Percentiles rank a stretch among this genome's conserved stretches.
phyloP scores from a whole-genome alignment of 2,113 vertebrate genomes.

The Emydocephalus ijimae region DNA sequence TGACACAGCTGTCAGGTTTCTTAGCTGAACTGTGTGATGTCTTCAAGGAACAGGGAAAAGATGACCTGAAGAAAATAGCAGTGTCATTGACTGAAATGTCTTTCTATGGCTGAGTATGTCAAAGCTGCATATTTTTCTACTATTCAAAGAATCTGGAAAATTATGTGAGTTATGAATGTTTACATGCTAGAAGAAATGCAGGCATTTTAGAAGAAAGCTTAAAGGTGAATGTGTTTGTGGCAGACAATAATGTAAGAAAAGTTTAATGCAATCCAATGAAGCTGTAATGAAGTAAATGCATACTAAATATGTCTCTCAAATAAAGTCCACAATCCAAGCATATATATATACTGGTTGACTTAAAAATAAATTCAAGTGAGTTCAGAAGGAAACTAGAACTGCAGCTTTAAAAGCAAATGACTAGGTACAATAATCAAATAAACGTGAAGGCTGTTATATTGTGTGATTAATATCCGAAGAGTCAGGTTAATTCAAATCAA shows the following conservation, averaged over 20 bases:
- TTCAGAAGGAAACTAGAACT: background rate
- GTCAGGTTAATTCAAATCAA: background rate
- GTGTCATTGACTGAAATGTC: constrained; percentile 30
- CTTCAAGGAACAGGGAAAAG: constrained; percentile 13
- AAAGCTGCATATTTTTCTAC: constrained; percentile 2
- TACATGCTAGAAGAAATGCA: background rate
- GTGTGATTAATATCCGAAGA: background rate
- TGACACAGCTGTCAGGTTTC: background rate
- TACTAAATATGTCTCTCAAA: background rate
- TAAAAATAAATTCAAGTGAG: background rate
- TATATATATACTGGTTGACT: background rate
- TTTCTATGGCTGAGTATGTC: constrained; percentile 8
- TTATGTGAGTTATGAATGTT: background rate
- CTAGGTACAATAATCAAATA: background rate
- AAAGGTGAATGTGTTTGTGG: background rate
- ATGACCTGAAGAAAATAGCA: constrained; percentile 10
- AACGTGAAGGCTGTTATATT: background rate
- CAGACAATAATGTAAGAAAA: background rate
- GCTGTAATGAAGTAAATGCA: background rate
- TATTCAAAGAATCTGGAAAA: background rate
- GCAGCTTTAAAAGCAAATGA: background rate
- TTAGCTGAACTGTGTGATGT: constrained; percentile 25
- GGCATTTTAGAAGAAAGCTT: background rate
- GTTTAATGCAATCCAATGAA: background rate
- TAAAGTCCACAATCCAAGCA: background rate